These are phyloP conservation scores for Masticophis lateralis DNA, from an alignment of 2,797 vertebrate species.

Conservation along the genomic window DNA sequence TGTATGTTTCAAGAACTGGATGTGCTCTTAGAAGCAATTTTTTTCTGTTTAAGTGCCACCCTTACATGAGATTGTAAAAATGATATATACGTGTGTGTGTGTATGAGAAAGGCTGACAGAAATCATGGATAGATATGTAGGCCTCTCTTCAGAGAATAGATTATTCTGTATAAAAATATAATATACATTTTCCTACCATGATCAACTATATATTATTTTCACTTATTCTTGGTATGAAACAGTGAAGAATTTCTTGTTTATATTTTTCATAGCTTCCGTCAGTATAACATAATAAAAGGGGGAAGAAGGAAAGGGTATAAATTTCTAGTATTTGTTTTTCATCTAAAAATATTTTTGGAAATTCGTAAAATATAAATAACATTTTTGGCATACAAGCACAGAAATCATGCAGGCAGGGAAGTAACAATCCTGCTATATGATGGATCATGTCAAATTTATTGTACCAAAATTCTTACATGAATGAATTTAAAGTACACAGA, in stretches of 20 bases:
- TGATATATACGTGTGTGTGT: not conserved
- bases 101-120: not conserved
- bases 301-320: not conserved
- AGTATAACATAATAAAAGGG: not conserved
- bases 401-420: not conserved
- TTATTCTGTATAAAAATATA: not conserved
- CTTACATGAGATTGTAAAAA: slow-evolving; percentile 9
- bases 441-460: not conserved
- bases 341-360: not conserved
- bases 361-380: not conserved
- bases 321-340: not conserved
- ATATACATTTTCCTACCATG: not conserved
- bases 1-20: slow-evolving; percentile 34
- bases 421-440: not conserved
- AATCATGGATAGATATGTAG: not conserved
- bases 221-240: not conserved
- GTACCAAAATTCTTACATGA: not conserved
- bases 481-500: not conserved
- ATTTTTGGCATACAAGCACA: not conserved
- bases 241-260: not conserved
- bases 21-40: slow-evolving; percentile 25
- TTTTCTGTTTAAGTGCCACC: not conserved
- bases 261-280: not conserved
- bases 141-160: not conserved
- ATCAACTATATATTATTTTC: not conserved